A percentile compares a stretch with the other conserved stretches of the same genome.
Conservation (phyloP, 2,888 invertebrate species). For the Oligia strigilis region DNA sequence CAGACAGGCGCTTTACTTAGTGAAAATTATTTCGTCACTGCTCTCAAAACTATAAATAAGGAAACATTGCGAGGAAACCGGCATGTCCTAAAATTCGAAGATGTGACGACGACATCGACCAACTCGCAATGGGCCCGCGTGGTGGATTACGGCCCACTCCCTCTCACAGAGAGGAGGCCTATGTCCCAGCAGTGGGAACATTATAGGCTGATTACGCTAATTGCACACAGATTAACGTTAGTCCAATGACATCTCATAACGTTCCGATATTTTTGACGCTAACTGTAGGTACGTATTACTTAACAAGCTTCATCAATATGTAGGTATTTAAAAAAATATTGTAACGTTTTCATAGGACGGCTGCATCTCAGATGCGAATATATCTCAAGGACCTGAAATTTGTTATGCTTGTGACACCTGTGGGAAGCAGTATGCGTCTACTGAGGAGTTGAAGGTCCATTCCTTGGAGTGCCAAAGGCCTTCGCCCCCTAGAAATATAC, state of each 20-base stretch:
- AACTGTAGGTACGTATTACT: background rate
- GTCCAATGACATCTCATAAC: no score
- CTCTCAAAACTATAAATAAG: background rate
- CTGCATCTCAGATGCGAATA: slow-evolving; percentile 53
- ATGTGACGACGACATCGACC: background rate
- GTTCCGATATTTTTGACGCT: background rate
- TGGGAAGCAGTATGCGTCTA: slow-evolving; percentile 72
- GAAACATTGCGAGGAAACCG: background rate
- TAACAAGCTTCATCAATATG: background rate
- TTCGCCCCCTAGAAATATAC: slow-evolving; percentile 62
- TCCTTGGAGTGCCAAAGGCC: slow-evolving; percentile 71
- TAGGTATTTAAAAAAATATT: background rate
- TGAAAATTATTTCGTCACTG: background rate
- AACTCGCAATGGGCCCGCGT: background rate
- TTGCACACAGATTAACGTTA: background rate
- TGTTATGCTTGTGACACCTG: slow-evolving; percentile 78
- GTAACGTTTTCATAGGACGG: slow-evolving; percentile 38
- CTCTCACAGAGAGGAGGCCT: background rate
- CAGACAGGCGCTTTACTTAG: background rate
- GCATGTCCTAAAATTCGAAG: background rate
- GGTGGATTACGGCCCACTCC: background rate
- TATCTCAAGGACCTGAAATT: slow-evolving; percentile 64
- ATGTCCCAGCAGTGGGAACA: background rate
- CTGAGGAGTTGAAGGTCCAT: slow-evolving; percentile 78
- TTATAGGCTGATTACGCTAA: background rate